phyloP scores from a whole-genome alignment of 2,113 vertebrate genomes.

The Cynoglossus semilaevis region DNA sequence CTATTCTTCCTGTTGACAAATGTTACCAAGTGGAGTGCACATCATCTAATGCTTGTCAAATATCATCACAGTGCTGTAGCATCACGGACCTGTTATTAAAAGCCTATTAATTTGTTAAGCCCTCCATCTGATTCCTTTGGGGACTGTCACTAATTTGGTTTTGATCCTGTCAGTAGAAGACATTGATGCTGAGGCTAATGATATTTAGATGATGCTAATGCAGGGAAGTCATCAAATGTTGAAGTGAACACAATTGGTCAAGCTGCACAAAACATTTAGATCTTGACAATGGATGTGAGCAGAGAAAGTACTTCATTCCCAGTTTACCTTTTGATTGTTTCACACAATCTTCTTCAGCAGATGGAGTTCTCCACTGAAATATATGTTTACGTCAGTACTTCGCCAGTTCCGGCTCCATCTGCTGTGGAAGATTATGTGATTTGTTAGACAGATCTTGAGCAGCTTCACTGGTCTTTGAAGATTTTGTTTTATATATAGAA shows the following conservation, averaged over 20 bases:
- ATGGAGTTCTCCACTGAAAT: not conserved
- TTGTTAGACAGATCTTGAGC: not conserved
- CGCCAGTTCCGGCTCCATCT: not conserved
- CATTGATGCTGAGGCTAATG: not conserved
- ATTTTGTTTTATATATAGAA: too few relatives aligned
- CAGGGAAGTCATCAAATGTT: too few relatives aligned
- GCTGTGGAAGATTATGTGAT: not conserved
- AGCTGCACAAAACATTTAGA: not conserved
- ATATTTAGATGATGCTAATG: too few relatives aligned
- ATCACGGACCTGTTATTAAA: conserved; percentile 52
- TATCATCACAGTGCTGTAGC: conserved; percentile 35
- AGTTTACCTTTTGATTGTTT: not conserved
- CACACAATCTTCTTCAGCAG: not conserved
- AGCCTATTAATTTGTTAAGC: conserved; percentile 55
- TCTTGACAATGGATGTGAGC: too few relatives aligned
- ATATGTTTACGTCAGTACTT: not conserved
- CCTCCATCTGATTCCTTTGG: conserved; percentile 41
- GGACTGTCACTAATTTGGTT: conserved; percentile 22
- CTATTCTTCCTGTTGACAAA: conserved; percentile 38
- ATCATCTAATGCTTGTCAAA: conserved; percentile 52
- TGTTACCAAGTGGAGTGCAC: conserved; percentile 34
- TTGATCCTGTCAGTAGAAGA: conserved; percentile 31
- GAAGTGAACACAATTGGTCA: too few relatives aligned
- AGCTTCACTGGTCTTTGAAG: too few relatives aligned
- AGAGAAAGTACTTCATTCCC: too few relatives aligned